phyloP scores from a whole-genome alignment of 2,113 vertebrate genomes.

The Siniperca chuatsi region DNA sequence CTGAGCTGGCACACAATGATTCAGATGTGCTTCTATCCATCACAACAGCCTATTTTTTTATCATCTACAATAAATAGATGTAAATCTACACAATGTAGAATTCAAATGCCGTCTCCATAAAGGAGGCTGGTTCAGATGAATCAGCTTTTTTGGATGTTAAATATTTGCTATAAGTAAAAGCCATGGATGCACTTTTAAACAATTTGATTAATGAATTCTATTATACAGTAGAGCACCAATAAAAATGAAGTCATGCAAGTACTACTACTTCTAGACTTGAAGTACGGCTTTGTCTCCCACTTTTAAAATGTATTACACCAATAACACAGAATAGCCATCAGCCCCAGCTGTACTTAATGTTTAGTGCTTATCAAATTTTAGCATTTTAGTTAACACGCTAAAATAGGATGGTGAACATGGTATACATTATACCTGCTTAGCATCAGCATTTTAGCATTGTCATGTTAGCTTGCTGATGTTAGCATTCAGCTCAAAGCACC shows the following conservation, averaged over 20 bases:
- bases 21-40: slow-evolving; percentile 38
- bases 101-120: slow-evolving; percentile 13
- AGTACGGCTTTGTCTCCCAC: not conserved
- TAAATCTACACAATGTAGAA: slow-evolving; percentile 46
- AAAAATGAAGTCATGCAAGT: not conserved
- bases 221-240: not conserved
- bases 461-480: not conserved
- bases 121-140: slow-evolving; percentile 36
- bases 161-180: slow-evolving; percentile 54
- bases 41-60: slow-evolving; percentile 12
- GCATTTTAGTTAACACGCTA: not conserved
- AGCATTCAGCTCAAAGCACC: no score
- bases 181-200: slow-evolving; percentile 21
- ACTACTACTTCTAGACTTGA: not conserved
- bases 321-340: not conserved
- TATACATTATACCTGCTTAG: not conserved
- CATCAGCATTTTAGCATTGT: not conserved
- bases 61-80: slow-evolving; percentile 46
- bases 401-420: not conserved
- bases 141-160: slow-evolving; percentile 37
- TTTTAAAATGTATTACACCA: not conserved
- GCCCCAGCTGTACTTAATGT: not conserved
- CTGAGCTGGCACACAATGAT: slow-evolving; percentile 44
- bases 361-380: not conserved
- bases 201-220: slow-evolving; percentile 6